Conservation (phyloP, 2,888 invertebrate genomes). For the Archips crataeganus region DNA sequence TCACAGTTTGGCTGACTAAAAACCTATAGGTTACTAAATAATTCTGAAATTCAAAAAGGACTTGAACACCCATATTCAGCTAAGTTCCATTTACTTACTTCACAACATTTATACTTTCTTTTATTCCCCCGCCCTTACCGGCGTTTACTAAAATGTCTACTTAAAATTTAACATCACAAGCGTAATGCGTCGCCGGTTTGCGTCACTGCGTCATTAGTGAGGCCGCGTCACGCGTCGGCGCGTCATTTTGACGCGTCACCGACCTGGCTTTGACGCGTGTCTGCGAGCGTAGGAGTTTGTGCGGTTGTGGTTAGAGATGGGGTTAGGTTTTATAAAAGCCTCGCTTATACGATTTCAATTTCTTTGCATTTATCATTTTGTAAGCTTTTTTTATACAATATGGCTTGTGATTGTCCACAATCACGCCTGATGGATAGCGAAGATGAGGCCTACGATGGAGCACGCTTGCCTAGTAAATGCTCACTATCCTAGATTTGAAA, state of each 20-base stretch:
- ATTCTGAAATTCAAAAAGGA: background rate
- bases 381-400: too few relatives aligned
- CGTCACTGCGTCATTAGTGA: constrained; percentile 30
- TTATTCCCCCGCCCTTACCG: background rate
- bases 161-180: constrained; percentile 2
- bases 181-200: constrained; percentile 19
- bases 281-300: background rate
- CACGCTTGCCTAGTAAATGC: too few relatives aligned
- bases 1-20: too few relatives aligned
- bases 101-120: background rate
- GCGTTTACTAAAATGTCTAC: background rate
- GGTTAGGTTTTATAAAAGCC: background rate
- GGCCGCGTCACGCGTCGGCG: constrained; percentile 36
- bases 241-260: constrained; percentile 38
- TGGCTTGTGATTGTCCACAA: too few relatives aligned
- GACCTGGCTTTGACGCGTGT: constrained; percentile 34
- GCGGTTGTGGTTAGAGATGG: background rate
- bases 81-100: background rate
- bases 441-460: too few relatives aligned
- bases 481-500: too few relatives aligned
- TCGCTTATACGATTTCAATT: background rate
- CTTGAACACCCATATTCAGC: background rate
- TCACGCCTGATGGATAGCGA: too few relatives aligned
- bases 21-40: too few relatives aligned
- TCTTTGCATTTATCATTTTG: too few relatives aligned